A percentile compares a stretch with the other conserved stretches of the same genome.
phyloP scores from a whole-genome alignment of 2,797 vertebrate genomes.

The Brotula barbata region DNA sequence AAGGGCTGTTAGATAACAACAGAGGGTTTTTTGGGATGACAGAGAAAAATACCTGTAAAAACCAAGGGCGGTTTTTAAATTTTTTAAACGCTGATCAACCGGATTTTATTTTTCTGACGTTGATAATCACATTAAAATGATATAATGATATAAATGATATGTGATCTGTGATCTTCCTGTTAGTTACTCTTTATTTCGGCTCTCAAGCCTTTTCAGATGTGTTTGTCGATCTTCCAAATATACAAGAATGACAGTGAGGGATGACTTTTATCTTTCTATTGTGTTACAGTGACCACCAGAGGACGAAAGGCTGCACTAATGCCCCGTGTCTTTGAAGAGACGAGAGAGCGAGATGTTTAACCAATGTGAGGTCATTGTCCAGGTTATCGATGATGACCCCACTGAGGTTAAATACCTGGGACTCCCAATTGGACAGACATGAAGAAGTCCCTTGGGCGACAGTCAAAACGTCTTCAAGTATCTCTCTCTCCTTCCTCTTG shows the following conservation, averaged over 20 bases:
- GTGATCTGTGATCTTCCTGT: too few species aligned
- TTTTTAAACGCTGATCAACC: not conserved
- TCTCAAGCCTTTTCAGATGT: not conserved
- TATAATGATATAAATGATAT: too few species aligned
- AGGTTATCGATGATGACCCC: too few species aligned
- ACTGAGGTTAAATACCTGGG: too few species aligned
- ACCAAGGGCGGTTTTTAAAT: not conserved
- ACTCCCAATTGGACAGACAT: too few species aligned
- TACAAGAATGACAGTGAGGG: constrained; percentile 8
- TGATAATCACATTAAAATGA: too few species aligned
- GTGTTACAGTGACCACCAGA: constrained; percentile 78
- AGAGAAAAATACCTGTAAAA: constrained; percentile 23
- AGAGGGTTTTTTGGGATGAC: constrained; percentile 31
- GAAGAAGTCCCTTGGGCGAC: too few species aligned
- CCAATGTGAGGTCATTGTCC: too few species aligned
- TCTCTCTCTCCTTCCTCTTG: too few species aligned
- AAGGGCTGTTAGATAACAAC: constrained; percentile 51
- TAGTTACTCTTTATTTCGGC: too few species aligned
- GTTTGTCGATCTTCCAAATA: not conserved
- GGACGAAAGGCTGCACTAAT: constrained; percentile 70
- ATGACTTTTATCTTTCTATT: constrained; percentile 50
- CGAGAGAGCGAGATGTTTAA: too few species aligned
- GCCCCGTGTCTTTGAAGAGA: constrained; percentile 6
- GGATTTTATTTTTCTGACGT: not conserved
- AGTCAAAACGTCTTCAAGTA: too few species aligned